Percentiles rank a stretch among this genome's conserved stretches.
phyloP scores from a whole-genome alignment of 2,797 vertebrate genomes.

The Poecilia wingei region DNA sequence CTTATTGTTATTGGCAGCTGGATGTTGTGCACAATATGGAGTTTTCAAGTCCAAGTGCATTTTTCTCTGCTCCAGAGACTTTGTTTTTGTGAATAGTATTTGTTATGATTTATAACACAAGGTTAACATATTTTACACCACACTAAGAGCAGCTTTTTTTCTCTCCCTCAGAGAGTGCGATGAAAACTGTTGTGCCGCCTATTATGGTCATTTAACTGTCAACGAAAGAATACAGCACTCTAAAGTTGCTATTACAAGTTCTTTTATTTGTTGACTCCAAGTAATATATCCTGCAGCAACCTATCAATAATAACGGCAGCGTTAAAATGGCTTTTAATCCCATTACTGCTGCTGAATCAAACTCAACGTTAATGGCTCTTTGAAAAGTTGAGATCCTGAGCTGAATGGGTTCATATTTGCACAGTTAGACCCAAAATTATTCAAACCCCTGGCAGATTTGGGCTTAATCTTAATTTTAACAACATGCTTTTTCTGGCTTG shows the following conservation, averaged over 20 bases:
- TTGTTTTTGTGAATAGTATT: background rate
- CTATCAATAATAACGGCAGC: slow-evolving; percentile 53
- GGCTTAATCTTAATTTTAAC: background rate
- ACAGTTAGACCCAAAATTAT: background rate
- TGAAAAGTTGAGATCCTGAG: slow-evolving; percentile 33
- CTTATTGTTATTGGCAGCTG: background rate
- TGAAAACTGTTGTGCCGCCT: background rate
- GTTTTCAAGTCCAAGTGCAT: background rate
- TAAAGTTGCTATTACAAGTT: slow-evolving; percentile 1
- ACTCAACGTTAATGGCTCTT: slow-evolving; percentile 37
- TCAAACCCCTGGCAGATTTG: background rate
- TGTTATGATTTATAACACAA: background rate
- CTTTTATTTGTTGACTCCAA: slow-evolving; percentile 26
- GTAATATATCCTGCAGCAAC: slow-evolving; percentile 39
- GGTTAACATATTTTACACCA: background rate
- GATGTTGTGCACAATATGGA: background rate
- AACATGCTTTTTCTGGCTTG: background rate
- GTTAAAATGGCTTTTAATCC: slow-evolving; percentile 53
- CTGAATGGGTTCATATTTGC: background rate
- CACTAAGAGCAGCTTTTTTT: background rate
- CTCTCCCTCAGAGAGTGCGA: background rate
- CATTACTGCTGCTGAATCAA: slow-evolving; percentile 52
- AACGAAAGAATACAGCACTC: background rate
- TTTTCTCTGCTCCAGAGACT: background rate
- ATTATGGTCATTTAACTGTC: background rate